Percentiles rank a stretch among this genome's conserved stretches.
These are phyloP conservation scores for Deroplatys truncata DNA, from an alignment of 2,888 invertebrate genomes.

Conservation along the genomic window DNA sequence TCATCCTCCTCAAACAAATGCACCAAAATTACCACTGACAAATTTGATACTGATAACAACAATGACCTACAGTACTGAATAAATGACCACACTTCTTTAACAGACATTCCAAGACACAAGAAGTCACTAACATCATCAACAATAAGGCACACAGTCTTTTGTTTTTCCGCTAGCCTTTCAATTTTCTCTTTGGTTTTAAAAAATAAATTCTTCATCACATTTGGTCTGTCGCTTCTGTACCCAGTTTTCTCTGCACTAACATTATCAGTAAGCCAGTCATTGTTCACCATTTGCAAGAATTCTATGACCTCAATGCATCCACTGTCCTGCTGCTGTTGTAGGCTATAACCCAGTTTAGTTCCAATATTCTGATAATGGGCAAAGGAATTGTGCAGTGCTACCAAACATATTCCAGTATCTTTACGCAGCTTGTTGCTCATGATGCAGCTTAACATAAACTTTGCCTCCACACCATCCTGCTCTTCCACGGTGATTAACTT, in stretches of 20 bases:
- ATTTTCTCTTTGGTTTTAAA: slow-evolving; percentile 46
- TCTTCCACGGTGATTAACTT: slow-evolving; percentile 65
- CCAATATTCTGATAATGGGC: slow-evolving; percentile 71
- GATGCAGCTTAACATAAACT: slow-evolving; percentile 66
- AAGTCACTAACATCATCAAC: slow-evolving; percentile 71
- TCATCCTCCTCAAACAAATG: slow-evolving; percentile 25
- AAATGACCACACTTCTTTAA: slow-evolving; percentile 51
- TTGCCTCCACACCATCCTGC: slow-evolving; percentile 64
- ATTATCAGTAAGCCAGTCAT: slow-evolving; percentile 33
- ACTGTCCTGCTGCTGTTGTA: slow-evolving; percentile 50
- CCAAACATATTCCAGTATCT: slow-evolving; percentile 56
- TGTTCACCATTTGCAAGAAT: slow-evolving; percentile 45
- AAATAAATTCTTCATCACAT: slow-evolving; percentile 45
- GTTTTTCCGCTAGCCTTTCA: slow-evolving; percentile 41
- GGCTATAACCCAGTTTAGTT: slow-evolving; percentile 67
- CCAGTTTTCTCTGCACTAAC: slow-evolving; percentile 37
- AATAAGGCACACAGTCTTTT: slow-evolving; percentile 53
- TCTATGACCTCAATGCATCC: slow-evolving; percentile 52
- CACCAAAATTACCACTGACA: slow-evolving; percentile 14
- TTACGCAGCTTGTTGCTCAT: slow-evolving; percentile 57
- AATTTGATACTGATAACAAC: neutral
- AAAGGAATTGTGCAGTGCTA: slow-evolving; percentile 66
- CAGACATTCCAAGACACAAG: slow-evolving; percentile 57
- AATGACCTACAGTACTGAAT: slow-evolving; percentile 48
- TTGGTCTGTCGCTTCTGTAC: slow-evolving; percentile 27